phyloP scores from a whole-genome alignment of 2,888 invertebrate genomes.

The Cataglyphis albicans region DNA sequence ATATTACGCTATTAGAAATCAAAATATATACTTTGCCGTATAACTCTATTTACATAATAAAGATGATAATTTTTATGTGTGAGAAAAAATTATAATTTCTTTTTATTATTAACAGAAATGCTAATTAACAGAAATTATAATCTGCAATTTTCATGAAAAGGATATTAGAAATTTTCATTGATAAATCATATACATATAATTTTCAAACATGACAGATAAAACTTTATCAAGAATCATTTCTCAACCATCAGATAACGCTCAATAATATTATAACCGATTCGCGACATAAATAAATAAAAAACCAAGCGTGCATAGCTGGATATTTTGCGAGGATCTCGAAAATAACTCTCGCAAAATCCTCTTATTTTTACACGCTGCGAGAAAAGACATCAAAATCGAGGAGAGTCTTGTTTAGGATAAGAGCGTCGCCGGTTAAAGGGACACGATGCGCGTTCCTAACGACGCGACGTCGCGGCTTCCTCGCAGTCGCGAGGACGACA shows the following conservation, averaged over 20 bases:
- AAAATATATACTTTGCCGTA: not conserved
- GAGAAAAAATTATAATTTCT: not conserved
- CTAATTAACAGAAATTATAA: not conserved
- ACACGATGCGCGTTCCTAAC: conserved; percentile 13
- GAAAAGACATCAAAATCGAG: conserved; percentile 8
- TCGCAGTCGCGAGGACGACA: conserved; percentile 25
- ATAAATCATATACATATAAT: not conserved
- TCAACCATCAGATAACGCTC: not conserved
- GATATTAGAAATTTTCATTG: not conserved
- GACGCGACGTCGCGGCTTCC: not conserved
- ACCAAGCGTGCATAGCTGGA: not conserved
- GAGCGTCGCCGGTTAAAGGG: not conserved
- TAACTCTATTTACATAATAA: conserved; percentile 2
- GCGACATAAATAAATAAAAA: conserved; percentile 13
- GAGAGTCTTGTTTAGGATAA: not conserved
- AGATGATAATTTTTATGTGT: not conserved
- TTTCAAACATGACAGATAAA: not conserved
- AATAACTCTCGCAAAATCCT: conserved; percentile 34
- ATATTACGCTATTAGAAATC: not conserved
- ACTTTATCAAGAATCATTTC: conserved; percentile 12
- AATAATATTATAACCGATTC: not conserved
- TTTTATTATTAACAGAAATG: not conserved
- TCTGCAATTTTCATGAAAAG: not conserved
- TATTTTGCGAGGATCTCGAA: conserved; percentile 3
- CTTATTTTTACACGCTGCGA: conserved; percentile 11